Conservation (phyloP, 1,140 invertebrate genomes). For the Formica selysi region DNA sequence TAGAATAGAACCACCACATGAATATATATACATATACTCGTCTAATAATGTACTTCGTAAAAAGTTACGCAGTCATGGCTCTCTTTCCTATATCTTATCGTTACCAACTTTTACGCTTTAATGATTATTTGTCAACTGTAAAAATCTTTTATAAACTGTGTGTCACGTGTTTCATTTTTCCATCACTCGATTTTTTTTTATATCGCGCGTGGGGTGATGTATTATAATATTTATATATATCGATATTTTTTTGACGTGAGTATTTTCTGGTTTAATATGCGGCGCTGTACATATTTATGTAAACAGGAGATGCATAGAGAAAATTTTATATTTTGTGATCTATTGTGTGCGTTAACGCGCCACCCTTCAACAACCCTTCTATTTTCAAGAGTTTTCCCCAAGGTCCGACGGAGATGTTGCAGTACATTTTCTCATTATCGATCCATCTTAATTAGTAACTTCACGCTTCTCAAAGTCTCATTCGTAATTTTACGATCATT, state of each 20-base stretch:
- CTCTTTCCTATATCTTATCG: neutral
- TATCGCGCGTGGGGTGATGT: neutral
- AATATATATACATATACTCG: neutral
- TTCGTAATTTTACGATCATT: conserved; percentile 56
- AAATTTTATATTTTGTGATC: conserved; percentile 14
- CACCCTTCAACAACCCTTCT: conserved; percentile 2
- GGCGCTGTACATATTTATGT: neutral
- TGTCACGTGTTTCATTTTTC: neutral
- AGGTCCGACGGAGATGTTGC: conserved; percentile 7
- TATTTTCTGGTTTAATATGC: neutral
- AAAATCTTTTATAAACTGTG: neutral
- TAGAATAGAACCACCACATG: conserved; percentile 20
- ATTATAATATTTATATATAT: neutral
- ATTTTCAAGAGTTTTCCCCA: conserved; percentile 22
- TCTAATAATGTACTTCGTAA: conserved; percentile 29
- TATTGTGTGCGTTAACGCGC: neutral
- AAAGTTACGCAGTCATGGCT: neutral
- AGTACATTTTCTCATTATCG: conserved; percentile 44
- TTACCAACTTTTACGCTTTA: conserved; percentile 4
- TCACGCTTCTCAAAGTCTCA: conserved; percentile 22
- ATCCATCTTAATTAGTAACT: conserved; percentile 58
- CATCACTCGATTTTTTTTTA: neutral
- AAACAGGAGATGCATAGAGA: neutral
- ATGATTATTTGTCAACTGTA: conserved; percentile 20
- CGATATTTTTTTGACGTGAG: neutral